Conservation (phyloP, 1,140 invertebrate species). For the Zaprionus nigranus region DNA sequence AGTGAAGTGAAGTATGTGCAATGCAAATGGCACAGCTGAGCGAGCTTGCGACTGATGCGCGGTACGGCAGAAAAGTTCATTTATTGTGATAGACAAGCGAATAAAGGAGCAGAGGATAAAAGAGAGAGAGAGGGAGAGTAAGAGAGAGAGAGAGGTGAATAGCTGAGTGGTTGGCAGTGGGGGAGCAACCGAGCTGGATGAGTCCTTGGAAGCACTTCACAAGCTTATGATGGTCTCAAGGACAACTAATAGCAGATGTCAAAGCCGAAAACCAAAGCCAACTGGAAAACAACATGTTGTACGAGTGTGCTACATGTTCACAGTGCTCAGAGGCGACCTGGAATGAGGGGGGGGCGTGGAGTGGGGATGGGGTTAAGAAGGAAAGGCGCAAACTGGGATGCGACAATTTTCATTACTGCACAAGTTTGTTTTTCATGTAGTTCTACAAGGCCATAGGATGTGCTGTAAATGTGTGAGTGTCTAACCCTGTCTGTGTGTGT, state of each 20-base stretch:
- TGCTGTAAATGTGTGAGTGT: not conserved
- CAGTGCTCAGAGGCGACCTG: not conserved
- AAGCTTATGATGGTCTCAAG: slow-evolving; percentile 38
- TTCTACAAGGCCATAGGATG: slow-evolving; percentile 17
- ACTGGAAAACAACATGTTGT: slow-evolving; percentile 4
- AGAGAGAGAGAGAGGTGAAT: not conserved
- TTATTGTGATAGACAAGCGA: slow-evolving; percentile 40
- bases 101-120: not conserved
- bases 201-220: slow-evolving; percentile 27
- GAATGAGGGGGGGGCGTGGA: not conserved
- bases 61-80: slow-evolving; percentile 37
- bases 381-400: not conserved
- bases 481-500: not conserved
- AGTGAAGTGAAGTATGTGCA: slow-evolving; percentile 33
- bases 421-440: slow-evolving; percentile 13
- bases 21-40: slow-evolving; percentile 33
- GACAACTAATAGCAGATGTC: slow-evolving; percentile 14
- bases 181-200: not conserved
- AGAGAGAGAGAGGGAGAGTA: too few relatives aligned
- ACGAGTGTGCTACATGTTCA: not conserved
- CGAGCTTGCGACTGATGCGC: not conserved
- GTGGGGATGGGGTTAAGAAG: not conserved
- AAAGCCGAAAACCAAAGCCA: not conserved
- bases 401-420: slow-evolving; percentile 43
- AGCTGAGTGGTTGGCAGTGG: not conserved